Evolutionary conservation across 2,888 invertebrate species (phyloP).

Genomic region (Ophion slaviceki): DNA sequence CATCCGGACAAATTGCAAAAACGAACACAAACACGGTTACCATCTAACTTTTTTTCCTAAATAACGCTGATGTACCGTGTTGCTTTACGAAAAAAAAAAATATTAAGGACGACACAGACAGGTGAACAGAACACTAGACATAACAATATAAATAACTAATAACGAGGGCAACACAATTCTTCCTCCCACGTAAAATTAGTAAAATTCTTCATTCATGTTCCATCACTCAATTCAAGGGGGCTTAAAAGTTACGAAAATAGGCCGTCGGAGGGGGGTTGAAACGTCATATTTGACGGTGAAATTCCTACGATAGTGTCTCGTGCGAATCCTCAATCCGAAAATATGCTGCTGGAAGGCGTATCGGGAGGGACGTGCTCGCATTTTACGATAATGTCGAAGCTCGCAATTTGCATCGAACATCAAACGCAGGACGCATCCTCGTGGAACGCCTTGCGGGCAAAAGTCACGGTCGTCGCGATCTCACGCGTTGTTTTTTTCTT

Average conservation of each 20-base stretch:
- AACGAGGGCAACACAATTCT: conserved; percentile 4
- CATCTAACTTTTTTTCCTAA: conserved; percentile 46
- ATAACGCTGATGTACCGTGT: conserved; percentile 36
- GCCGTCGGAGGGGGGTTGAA: conserved; percentile 9
- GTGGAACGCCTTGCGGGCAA: conserved; percentile 43
- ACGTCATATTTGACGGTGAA: conserved; percentile 38
- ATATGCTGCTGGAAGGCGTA: conserved; percentile 58
- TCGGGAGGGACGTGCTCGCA: conserved; percentile 41
- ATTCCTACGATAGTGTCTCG: conserved; percentile 55
- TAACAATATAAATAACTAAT: conserved; percentile 20
- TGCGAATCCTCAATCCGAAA: conserved; percentile 53
- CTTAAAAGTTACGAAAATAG: background rate
- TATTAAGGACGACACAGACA: conserved; percentile 18
- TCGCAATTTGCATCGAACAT: conserved; percentile 13
- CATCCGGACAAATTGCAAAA: conserved; percentile 15
- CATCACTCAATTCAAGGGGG: conserved; percentile 18
- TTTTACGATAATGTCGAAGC: conserved; percentile 36
- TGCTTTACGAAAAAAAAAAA: conserved; percentile 33
- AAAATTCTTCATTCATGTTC: conserved; percentile 56
- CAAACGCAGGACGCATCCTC: conserved; percentile 27
- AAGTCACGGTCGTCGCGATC: conserved; percentile 49
- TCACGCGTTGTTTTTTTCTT: conserved; percentile 36
- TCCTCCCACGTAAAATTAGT: conserved; percentile 25
- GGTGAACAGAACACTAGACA: conserved; percentile 42
- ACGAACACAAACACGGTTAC: conserved; percentile 33